These are phyloP conservation scores for Volucella inflata DNA, from an alignment of 2,888 invertebrate species.

Conservation along the genomic window DNA sequence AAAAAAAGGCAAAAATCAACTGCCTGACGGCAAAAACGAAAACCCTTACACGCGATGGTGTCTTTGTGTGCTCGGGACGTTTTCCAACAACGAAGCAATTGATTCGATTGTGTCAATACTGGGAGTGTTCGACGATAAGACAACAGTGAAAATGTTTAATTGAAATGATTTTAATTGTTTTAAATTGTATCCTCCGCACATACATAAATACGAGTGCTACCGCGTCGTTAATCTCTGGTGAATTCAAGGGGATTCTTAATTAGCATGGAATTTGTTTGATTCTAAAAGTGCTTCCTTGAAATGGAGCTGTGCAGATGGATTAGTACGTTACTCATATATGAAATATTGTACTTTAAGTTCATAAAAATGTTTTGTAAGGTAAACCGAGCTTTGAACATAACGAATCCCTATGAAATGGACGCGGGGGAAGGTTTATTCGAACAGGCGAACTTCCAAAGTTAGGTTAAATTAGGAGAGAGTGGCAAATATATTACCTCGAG, in stretches of 20 bases:
- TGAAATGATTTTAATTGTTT: slow-evolving; percentile 68
- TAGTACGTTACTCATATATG: too few species aligned
- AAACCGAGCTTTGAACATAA: too few species aligned
- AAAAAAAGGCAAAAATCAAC: slow-evolving; percentile 12
- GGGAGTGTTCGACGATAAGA: slow-evolving; percentile 43
- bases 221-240: not conserved
- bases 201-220: too few species aligned
- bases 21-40: not conserved
- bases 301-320: too few species aligned
- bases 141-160: slow-evolving; percentile 30
- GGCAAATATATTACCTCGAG: too few species aligned
- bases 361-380: too few species aligned
- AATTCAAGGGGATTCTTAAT: not conserved
- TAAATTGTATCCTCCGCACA: slow-evolving; percentile 43
- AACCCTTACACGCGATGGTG: slow-evolving; percentile 45
- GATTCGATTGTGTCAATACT: slow-evolving; percentile 63
- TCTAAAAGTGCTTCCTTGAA: too few species aligned
- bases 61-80: slow-evolving; percentile 43
- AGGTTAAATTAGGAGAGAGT: too few species aligned
- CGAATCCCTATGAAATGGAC: too few species aligned
- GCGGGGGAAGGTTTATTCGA: too few species aligned
- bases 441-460: too few species aligned
- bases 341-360: too few species aligned
- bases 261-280: not conserved
- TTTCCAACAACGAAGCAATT: slow-evolving; percentile 45